Evolutionary conservation across 2,797 vertebrate species (phyloP).

Genomic region (Clamator glandarius): DNA sequence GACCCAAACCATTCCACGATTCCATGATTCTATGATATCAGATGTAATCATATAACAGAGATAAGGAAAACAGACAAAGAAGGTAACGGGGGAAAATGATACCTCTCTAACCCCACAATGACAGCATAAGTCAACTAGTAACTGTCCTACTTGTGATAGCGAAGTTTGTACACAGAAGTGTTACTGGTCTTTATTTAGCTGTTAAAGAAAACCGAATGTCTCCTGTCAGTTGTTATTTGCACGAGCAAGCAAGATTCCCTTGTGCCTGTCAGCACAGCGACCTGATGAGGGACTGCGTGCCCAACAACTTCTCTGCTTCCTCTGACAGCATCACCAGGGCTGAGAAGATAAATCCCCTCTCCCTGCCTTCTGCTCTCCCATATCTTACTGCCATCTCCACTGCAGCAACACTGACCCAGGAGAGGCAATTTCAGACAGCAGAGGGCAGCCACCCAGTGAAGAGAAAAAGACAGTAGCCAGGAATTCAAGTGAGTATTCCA

Average conservation of each 20-base stretch:
- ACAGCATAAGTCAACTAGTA: not conserved
- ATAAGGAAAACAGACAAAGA: not conserved
- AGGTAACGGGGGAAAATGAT: not conserved
- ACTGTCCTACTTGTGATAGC: not conserved
- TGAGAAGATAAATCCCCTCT: not conserved
- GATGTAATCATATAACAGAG: not conserved
- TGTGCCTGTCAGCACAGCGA: not conserved
- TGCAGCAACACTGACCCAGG: not conserved
- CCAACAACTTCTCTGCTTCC: not conserved
- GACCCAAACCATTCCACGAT: too few relatives aligned
- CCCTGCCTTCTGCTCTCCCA: not conserved
- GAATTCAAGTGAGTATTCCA: not conserved
- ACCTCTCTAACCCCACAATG: not conserved
- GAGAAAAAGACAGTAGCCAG: not conserved
- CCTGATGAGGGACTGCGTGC: not conserved
- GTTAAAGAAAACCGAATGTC: not conserved
- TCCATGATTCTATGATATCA: not conserved
- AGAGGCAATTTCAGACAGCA: conserved; percentile 52
- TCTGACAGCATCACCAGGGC: not conserved
- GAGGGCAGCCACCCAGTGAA: conserved; percentile 60
- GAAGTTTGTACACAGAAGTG: not conserved
- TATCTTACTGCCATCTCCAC: not conserved
- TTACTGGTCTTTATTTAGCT: not conserved
- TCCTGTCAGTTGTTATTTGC: not conserved
- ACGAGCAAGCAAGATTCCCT: not conserved